Base-by-base conservation (phyloP, 2,797 vertebrate species). In the Diceros bicornis region DNA sequence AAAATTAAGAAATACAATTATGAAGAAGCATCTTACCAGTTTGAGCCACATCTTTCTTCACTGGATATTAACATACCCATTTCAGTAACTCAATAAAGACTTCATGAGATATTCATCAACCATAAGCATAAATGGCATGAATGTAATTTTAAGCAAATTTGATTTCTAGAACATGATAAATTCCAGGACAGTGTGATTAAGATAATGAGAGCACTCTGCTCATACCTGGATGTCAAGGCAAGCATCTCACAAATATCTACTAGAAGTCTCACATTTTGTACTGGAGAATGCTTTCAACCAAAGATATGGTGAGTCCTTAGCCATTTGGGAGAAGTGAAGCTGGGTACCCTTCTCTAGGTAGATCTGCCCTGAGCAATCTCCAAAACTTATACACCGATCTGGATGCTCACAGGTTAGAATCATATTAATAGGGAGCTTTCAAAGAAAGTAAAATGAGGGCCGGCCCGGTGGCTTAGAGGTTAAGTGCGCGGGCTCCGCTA, bases 41-140 rank as follows among this genome's bases (percentile, higher is more conserved):
- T 92, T 97, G 96, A 97, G 50, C 74, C 96, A 96, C 18, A 66
- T 82, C 88, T 97, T 98, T 21, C 1, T 97, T 94, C 57, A 93
- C 75, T 97, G 97, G 88, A 97, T 97, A 95, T 85, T 91, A 96
- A 86, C 44, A 86, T 23, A 57, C 3, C 12, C 27, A 90, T 71
- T 74, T 57, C 27, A 82, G 47, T 77, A 92, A 92, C 29, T 68
- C 71, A 97, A 52, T 87, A 85, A 97, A 96, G 94, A 81, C 77
- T 72, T 96, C 91, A 97, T 92, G 97, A 75, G 84, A 96, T 95
- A 96, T 96, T 97, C 95, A 95, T 75, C 96, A 97, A 97, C 95
- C 95, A 95, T 16, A 85, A 47, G 61, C 17, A 84, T 59, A 69
- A 95, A 91, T 94, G 72, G 16, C 55, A 32, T 27, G 57, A 32